phyloP scores from a whole-genome alignment of 2,113 vertebrate genomes.

The Phaethornis superciliosus region DNA sequence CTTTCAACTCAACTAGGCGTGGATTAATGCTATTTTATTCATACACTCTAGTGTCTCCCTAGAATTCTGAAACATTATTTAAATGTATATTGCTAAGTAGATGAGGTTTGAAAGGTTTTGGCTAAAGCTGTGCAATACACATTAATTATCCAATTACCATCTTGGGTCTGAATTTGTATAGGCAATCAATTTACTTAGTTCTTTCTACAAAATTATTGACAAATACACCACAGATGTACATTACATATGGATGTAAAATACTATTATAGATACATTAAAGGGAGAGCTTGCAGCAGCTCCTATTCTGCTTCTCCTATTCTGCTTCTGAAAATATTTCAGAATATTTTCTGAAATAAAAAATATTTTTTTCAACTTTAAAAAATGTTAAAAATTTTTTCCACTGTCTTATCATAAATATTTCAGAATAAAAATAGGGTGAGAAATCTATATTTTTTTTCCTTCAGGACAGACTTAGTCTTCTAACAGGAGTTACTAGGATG shows the following conservation, averaged over 20 bases:
- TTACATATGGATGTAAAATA: not conserved
- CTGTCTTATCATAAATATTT: not conserved
- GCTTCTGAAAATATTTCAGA: too few species aligned
- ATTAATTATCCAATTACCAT: constrained; percentile 61
- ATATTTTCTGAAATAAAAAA: not conserved
- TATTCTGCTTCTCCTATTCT: not conserved
- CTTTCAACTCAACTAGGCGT: constrained; percentile 31
- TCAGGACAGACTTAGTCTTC: not conserved
- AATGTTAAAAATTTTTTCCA: not conserved
- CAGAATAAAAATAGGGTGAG: not conserved
- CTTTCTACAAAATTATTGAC: constrained; percentile 4
- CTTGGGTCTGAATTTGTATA: constrained; percentile 13
- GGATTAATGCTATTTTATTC: constrained; percentile 54
- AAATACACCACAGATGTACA: not conserved
- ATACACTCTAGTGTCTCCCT: constrained; percentile 4
- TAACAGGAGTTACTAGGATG: not conserved
- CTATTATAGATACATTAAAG: not conserved
- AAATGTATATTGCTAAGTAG: constrained; percentile 49
- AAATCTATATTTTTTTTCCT: not conserved
- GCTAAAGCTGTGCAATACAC: constrained; percentile 18
- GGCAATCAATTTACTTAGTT: not conserved
- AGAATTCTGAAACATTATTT: constrained; percentile 55
- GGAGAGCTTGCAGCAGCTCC: not conserved
- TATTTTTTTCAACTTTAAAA: not conserved
- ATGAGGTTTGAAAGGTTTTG: constrained; percentile 37